Conservation (phyloP, 2,797 vertebrate genomes). For the Anniella stebbinsi region DNA sequence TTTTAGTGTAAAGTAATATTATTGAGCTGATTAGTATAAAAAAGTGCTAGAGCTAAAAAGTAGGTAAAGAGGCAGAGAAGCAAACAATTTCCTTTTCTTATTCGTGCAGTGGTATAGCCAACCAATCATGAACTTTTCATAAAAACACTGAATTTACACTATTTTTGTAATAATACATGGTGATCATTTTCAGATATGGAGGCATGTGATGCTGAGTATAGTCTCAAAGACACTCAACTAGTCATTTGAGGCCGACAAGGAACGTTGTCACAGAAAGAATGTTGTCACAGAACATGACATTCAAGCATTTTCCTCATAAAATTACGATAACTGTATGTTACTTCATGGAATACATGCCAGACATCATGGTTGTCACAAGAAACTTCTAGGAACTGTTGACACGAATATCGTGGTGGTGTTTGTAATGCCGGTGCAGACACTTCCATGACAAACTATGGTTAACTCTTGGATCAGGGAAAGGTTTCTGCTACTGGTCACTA, state of each 20-base stretch:
- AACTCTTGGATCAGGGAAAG: not conserved
- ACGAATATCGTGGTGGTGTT: no score
- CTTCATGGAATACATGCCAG: not conserved
- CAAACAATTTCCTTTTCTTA: constrained; percentile 14
- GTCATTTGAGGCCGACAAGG: not conserved
- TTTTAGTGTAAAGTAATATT: constrained; percentile 54
- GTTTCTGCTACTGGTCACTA: not conserved
- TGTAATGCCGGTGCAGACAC: not conserved
- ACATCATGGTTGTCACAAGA: not conserved
- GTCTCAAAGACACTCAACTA: not conserved
- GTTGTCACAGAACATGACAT: not conserved
- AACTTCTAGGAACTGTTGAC: not conserved
- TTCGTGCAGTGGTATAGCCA: not conserved
- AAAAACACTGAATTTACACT: not conserved
- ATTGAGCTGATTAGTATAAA: constrained; percentile 51
- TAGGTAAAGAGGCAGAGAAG: constrained; percentile 39
- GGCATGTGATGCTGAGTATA: not conserved
- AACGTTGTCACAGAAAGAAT: not conserved
- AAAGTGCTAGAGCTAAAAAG: constrained; percentile 40
- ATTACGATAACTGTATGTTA: no score
- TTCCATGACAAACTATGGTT: not conserved
- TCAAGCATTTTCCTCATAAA: not conserved
- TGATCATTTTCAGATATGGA: not conserved
- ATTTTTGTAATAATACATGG: not conserved
- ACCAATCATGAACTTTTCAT: not conserved